Percentiles rank a stretch among this genome's conserved stretches.
Evolutionary conservation across 2,888 invertebrate genomes (phyloP).

Genomic region (Acanthopleura granulata): DNA sequence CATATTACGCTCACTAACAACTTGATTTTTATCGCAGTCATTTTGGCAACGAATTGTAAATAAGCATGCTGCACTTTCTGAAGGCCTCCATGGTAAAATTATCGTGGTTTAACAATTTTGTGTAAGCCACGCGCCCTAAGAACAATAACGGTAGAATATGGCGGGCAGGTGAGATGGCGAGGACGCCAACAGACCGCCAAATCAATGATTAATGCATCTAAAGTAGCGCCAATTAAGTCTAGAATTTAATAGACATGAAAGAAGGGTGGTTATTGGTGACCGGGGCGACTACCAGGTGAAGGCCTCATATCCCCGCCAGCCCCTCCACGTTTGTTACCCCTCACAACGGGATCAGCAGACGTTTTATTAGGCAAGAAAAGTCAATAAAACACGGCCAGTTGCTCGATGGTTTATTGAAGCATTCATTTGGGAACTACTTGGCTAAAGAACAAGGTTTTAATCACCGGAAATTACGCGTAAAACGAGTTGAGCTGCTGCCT

Average conservation of each 20-base stretch:
- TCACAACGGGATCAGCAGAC: not conserved
- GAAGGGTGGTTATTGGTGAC: slow-evolving; percentile 44
- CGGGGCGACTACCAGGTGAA: slow-evolving; percentile 29
- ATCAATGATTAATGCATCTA: slow-evolving; percentile 55
- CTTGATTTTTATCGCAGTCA: slow-evolving; percentile 38
- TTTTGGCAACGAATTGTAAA: slow-evolving; percentile 43
- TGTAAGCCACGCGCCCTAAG: slow-evolving; percentile 41
- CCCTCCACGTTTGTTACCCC: not conserved
- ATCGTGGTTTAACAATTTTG: slow-evolving; percentile 48
- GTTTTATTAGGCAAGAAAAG: slow-evolving; percentile 19
- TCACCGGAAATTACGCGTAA: not conserved
- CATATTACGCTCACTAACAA: slow-evolving; percentile 14
- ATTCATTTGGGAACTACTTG: not conserved
- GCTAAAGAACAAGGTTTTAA: not conserved
- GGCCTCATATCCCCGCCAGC: not conserved
- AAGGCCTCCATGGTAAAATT: slow-evolving; percentile 42
- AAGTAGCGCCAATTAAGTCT: slow-evolving; percentile 58
- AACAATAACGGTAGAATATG: slow-evolving; percentile 48
- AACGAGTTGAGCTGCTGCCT: too few relatives aligned
- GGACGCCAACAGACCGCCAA: slow-evolving; percentile 40
- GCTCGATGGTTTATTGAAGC: slow-evolving; percentile 1
- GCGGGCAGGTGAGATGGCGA: slow-evolving; percentile 52
- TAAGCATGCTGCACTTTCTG: slow-evolving; percentile 41
- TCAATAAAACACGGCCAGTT: slow-evolving; percentile 8
- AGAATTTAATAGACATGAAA: slow-evolving; percentile 62